phyloP scores from a whole-genome alignment of 2,797 vertebrate species.

The Myotis myotis region DNA sequence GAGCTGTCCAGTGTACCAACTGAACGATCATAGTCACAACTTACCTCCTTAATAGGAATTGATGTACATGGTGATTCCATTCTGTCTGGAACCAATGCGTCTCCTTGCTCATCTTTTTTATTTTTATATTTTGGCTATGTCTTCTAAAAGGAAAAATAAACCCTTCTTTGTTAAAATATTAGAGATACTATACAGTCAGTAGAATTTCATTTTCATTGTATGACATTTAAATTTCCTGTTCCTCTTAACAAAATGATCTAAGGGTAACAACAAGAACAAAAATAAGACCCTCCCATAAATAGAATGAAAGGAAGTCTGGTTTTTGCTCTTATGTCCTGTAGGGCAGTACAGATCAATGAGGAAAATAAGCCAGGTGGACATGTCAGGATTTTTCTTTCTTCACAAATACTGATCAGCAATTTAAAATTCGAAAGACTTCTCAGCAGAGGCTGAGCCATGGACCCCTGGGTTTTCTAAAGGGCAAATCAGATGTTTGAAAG shows the following conservation, averaged over 20 bases:
- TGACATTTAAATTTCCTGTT: neutral
- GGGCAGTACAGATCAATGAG: neutral
- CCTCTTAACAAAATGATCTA: neutral
- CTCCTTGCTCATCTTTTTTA: neutral
- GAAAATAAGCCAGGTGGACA: neutral
- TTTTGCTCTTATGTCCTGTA: neutral
- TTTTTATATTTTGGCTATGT: neutral
- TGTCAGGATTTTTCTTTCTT: slow-evolving; percentile 33
- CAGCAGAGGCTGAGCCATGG: neutral
- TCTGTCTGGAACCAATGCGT: neutral
- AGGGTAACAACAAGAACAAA: neutral
- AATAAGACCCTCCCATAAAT: neutral
- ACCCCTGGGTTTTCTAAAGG: slow-evolving; percentile 7
- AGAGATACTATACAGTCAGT: neutral
- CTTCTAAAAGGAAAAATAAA: neutral
- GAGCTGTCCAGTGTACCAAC: slow-evolving; percentile 85
- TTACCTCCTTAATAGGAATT: neutral
- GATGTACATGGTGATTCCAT: neutral
- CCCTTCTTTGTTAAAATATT: neutral
- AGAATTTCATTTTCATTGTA: neutral
- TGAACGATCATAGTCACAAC: neutral
- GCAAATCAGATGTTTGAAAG: neutral
- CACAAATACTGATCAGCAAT: neutral
- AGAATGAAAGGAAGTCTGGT: neutral
- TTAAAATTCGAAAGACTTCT: slow-evolving; percentile 13